Evolutionary conservation across 2,113 vertebrate genomes (phyloP).

Genomic region (Barbus barbus): DNA sequence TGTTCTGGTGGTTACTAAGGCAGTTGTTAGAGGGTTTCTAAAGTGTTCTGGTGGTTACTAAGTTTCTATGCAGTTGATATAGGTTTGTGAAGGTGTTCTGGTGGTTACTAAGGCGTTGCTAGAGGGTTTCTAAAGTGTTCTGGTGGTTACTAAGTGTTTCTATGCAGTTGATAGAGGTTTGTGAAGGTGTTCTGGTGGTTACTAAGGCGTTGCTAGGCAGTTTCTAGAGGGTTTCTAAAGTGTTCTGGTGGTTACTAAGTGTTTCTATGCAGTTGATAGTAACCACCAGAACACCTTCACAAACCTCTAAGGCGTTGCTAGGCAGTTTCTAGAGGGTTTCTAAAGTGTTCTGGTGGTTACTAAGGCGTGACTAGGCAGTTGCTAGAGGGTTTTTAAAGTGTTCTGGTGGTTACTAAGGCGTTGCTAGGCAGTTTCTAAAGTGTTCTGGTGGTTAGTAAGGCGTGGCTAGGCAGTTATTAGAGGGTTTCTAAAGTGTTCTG

Average conservation of each 20-base stretch:
- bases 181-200: background rate
- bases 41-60: background rate
- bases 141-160: background rate
- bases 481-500: too few relatives aligned
- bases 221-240: background rate
- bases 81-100: background rate
- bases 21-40: background rate
- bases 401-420: background rate
- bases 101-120: background rate
- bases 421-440: too few relatives aligned
- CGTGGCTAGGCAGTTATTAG: background rate
- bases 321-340: background rate
- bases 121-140: too few relatives aligned
- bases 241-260: background rate
- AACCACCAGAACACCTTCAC: too few relatives aligned
- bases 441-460: background rate
- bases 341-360: background rate
- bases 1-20: background rate
- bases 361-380: background rate
- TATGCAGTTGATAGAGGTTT: background rate
- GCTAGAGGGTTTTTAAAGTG: fast-evolving
- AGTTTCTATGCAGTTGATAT: background rate
- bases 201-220: background rate
- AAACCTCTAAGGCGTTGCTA: background rate
- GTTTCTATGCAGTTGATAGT: too few relatives aligned